Percentiles rank a stretch among this genome's conserved stretches.
These are phyloP conservation scores for Zapus hudsonius DNA, from an alignment of 2,113 vertebrate species.

Conservation along the genomic window DNA sequence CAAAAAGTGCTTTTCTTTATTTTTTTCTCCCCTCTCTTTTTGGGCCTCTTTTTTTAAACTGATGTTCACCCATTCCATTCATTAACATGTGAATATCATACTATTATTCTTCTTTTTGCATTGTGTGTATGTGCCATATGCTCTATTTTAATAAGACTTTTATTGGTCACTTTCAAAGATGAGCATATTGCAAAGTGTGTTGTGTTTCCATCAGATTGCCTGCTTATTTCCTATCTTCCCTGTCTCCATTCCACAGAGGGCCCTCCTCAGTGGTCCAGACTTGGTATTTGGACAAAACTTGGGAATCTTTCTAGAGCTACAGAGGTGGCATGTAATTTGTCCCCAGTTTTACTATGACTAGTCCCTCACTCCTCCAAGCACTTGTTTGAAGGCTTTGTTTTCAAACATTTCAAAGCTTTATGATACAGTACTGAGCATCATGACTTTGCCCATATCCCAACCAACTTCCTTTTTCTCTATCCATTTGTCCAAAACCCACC, in stretches of 20 bases:
- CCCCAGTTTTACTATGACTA: background rate
- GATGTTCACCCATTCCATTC: no score
- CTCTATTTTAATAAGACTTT: no score
- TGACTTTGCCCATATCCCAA: background rate
- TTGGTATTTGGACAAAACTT: background rate
- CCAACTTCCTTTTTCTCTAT: background rate
- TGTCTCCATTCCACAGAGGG: background rate
- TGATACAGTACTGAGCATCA: background rate
- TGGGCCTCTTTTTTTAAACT: no score
- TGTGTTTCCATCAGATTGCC: no score
- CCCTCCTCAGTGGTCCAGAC: background rate
- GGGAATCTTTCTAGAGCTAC: background rate
- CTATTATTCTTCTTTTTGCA: no score
- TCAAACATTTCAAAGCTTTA: background rate
- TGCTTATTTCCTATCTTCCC: no score
- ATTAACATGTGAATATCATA: no score
- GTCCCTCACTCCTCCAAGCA: no score
- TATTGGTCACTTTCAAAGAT: no score
- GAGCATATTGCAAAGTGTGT: no score
- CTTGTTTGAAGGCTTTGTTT: background rate
- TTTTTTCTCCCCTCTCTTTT: background rate
- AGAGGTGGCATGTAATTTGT: fast-evolving
- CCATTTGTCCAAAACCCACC: no score
- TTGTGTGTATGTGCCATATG: no score
- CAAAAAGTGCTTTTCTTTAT: background rate